A percentile compares a stretch with the other conserved stretches of the same genome.
Conservation (phyloP, 2,797 vertebrate species). For the Schizopygopsis malacanthus region DNA sequence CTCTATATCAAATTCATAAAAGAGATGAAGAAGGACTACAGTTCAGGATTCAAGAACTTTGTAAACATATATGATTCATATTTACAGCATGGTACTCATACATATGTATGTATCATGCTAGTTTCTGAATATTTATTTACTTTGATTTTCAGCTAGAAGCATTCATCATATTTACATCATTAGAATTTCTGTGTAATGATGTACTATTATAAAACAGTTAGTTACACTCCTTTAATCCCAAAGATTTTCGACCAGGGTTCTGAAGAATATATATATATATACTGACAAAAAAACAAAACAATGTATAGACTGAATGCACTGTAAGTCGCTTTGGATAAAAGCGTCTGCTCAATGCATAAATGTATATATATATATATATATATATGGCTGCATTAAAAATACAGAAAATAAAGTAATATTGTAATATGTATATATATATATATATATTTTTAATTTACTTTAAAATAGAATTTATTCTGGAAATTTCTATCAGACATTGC, state of each 20-base stretch:
- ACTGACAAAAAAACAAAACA: too few relatives aligned
- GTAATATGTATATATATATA: too few relatives aligned
- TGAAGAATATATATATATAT: too few relatives aligned
- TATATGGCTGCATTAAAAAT: too few relatives aligned
- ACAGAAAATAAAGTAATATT: too few relatives aligned
- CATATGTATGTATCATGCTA: conserved; percentile 55
- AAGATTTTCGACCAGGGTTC: too few relatives aligned
- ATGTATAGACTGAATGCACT: too few relatives aligned
- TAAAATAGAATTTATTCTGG: not conserved
- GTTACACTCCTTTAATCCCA: not conserved
- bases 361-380: too few relatives aligned
- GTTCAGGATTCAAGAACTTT: not conserved
- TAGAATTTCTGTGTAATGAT: conserved; percentile 32
- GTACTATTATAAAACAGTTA: conserved; percentile 43
- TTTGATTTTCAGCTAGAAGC: conserved; percentile 53
- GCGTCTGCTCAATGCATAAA: too few relatives aligned
- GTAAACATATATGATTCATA: conserved; percentile 37
- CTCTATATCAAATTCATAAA: conserved; percentile 3
- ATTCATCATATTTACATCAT: conserved; percentile 55
- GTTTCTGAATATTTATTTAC: conserved; percentile 54
- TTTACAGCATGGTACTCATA: conserved; percentile 43
- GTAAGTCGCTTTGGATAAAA: too few relatives aligned
- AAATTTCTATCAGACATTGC: not conserved
- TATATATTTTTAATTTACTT: not conserved
- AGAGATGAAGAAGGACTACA: not conserved